Conservation (phyloP, 2,113 vertebrate genomes). For the Butorides virescens region DNA sequence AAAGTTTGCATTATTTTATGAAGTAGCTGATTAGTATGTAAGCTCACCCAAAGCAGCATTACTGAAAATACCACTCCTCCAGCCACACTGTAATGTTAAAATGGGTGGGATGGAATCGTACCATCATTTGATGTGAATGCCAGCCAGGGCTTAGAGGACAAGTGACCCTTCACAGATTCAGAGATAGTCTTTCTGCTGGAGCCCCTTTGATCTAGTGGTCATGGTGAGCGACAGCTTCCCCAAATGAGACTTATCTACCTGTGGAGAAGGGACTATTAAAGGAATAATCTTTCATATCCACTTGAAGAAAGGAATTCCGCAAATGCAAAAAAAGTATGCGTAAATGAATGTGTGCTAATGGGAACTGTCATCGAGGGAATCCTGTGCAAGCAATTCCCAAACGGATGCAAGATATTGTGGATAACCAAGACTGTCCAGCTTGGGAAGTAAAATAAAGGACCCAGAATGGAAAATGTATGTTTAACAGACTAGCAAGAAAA, state of each 20-base stretch:
- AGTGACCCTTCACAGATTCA: constrained; percentile 4
- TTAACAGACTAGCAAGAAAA: background rate
- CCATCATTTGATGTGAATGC: background rate
- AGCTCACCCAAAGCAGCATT: background rate
- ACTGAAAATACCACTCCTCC: background rate
- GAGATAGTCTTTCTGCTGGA: constrained; percentile 31
- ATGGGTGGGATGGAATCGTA: background rate
- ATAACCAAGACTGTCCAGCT: background rate
- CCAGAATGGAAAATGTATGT: background rate
- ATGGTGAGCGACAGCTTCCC: constrained; percentile 52
- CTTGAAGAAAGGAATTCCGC: constrained; percentile 61
- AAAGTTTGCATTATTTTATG: background rate
- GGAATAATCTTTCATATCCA: constrained; percentile 51
- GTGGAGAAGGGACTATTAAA: background rate
- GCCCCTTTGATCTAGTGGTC: constrained; percentile 41
- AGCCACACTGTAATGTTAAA: background rate
- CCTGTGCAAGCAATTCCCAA: constrained; percentile 15
- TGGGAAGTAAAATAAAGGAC: background rate
- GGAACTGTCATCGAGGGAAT: constrained; percentile 52
- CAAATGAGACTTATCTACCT: constrained; percentile 1
- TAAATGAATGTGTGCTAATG: constrained; percentile 61
- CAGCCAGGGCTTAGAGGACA: background rate
- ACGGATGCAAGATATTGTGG: constrained; percentile 6
- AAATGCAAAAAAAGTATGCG: constrained; percentile 13
- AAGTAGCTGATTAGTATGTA: background rate